Conservation (phyloP, 2,888 invertebrate species). For the Tachystola acroxantha region DNA sequence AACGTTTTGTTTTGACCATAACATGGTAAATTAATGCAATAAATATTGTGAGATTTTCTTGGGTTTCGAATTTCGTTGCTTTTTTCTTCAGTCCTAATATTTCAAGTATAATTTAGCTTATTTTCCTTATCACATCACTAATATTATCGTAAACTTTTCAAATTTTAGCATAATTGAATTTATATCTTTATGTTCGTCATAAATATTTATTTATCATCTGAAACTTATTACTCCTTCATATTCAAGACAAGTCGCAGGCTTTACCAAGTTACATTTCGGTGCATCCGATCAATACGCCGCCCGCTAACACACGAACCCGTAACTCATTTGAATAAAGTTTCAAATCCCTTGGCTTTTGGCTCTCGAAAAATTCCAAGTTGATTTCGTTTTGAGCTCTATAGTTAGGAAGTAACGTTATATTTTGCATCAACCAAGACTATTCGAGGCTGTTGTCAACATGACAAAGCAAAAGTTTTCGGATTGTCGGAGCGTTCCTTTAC, state of each 20-base stretch:
- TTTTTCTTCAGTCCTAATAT: too few relatives aligned
- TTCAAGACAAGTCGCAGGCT: not conserved
- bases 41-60: too few relatives aligned
- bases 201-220: too few relatives aligned
- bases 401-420: not conserved
- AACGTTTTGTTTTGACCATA: too few relatives aligned
- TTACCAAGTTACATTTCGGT: conserved; percentile 14
- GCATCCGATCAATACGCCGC: conserved; percentile 19
- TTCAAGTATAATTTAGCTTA: too few relatives aligned
- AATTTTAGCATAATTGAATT: too few relatives aligned
- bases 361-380: not conserved
- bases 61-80: too few relatives aligned
- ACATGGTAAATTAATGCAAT: too few relatives aligned
- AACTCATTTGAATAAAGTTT: conserved; percentile 20
- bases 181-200: too few relatives aligned
- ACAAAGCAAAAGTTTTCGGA: not conserved
- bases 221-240: too few relatives aligned
- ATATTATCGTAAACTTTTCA: too few relatives aligned
- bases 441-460: not conserved
- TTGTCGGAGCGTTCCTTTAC: not conserved
- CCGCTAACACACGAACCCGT: conserved; percentile 11
- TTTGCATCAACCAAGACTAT: not conserved
- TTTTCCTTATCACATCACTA: too few relatives aligned
- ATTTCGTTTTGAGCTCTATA: conserved; percentile 1
- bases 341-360: conserved; percentile 15